A percentile compares a stretch with the other conserved stretches of the same genome.
Evolutionary conservation across 2,113 vertebrate species (phyloP).

Genomic region (Balaenoptera acutorostrata): DNA sequence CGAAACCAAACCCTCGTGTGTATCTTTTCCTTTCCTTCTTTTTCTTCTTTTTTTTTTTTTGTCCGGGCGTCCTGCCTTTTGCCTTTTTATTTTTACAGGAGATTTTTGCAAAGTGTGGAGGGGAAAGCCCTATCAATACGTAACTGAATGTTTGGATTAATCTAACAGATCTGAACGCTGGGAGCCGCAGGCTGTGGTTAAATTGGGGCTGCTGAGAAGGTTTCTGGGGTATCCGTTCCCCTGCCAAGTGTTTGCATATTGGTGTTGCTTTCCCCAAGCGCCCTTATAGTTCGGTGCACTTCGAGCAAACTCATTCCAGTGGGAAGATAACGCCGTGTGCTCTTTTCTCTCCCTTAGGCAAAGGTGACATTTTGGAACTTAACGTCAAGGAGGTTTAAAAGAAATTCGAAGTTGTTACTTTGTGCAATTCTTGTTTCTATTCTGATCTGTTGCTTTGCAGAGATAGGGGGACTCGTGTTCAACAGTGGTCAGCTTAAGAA

Average conservation of each 20-base stretch:
- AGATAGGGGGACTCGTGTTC: not conserved
- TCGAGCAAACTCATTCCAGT: not conserved
- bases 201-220: not conserved
- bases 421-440: not conserved
- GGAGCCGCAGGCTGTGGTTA: not conserved
- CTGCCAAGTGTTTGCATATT: not conserved
- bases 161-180: not conserved
- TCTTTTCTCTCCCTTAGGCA: not conserved
- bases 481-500: not conserved
- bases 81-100: slow-evolving; percentile 27
- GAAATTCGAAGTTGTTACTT: not conserved
- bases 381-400: not conserved
- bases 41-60: rapidly evolving
- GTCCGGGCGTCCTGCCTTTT: not conserved
- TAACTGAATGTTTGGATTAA: not conserved
- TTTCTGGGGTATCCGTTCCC: not conserved
- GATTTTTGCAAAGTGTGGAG: not conserved
- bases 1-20: not conserved
- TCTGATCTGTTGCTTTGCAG: not conserved
- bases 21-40: not conserved
- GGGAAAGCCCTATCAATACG: not conserved
- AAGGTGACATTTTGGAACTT: not conserved
- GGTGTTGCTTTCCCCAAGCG: not conserved
- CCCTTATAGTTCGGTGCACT: not conserved
- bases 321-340: too few relatives aligned